These are phyloP conservation scores for Ectobius pallidus DNA, from an alignment of 2,888 invertebrate species.

Conservation along the genomic window DNA sequence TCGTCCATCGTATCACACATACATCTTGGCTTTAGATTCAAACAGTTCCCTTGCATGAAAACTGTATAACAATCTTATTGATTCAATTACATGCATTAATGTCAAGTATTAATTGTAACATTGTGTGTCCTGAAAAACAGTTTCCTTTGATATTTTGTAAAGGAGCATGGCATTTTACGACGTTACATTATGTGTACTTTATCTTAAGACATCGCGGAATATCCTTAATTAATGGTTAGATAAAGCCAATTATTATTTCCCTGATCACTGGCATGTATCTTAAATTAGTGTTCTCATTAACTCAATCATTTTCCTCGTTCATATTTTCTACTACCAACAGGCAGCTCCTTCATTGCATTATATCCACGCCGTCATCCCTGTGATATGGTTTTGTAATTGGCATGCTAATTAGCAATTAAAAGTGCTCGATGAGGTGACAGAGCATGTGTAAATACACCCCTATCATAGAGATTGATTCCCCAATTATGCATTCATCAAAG, in stretches of 20 bases:
- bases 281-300: not conserved
- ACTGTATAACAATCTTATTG: too few relatives aligned
- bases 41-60: too few relatives aligned
- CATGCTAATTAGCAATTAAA: constrained; percentile 26
- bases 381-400: constrained; percentile 20
- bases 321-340: not conserved
- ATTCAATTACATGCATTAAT: too few relatives aligned
- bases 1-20: too few relatives aligned
- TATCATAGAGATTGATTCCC: too few relatives aligned
- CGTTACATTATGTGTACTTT: too few relatives aligned
- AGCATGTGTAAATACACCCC: not conserved
- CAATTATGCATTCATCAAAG: too few relatives aligned
- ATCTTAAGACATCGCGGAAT: not conserved
- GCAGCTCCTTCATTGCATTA: not conserved
- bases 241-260: constrained; percentile 24
- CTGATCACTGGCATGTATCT: constrained; percentile 24
- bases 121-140: too few relatives aligned
- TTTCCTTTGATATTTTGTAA: too few relatives aligned
- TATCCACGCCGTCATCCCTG: not conserved
- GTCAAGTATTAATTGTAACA: too few relatives aligned
- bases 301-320: constrained; percentile 13
- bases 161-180: too few relatives aligned
- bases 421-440: constrained; percentile 17
- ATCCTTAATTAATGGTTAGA: constrained; percentile 25
- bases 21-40: too few relatives aligned